phyloP scores from a whole-genome alignment of 2,797 vertebrate genomes.

The Eidolon dupreanum region DNA sequence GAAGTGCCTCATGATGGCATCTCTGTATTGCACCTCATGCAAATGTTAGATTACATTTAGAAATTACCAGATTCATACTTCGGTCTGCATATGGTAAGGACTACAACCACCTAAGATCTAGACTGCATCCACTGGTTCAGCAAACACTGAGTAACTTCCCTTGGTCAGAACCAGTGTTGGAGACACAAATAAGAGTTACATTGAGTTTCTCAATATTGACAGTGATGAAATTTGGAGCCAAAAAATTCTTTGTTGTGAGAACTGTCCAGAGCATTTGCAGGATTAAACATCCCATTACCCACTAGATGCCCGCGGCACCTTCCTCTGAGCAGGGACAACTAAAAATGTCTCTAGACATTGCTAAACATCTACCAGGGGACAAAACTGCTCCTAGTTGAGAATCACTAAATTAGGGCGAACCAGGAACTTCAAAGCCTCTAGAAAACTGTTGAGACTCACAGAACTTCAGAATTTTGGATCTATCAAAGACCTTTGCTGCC shows the following conservation, averaged over 20 bases:
- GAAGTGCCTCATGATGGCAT: not conserved
- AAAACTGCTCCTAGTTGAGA: not conserved
- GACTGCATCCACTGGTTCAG: not conserved
- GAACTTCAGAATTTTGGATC: not conserved
- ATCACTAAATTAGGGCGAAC: not conserved
- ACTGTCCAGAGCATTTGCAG: not conserved
- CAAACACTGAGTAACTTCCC: not conserved
- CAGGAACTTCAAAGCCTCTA: not conserved
- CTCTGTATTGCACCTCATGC: not conserved
- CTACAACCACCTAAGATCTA: not conserved
- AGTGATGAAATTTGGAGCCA: not conserved
- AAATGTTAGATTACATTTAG: not conserved
- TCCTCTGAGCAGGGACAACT: not conserved
- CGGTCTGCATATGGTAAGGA: not conserved
- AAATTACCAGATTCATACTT: not conserved
- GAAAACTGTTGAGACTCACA: not conserved
- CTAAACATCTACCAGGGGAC: constrained; percentile 47
- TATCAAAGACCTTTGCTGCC: not conserved
- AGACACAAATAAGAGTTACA: not conserved
- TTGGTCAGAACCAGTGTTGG: not conserved
- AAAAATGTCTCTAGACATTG: not conserved
- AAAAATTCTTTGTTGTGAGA: not conserved
- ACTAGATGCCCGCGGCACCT: not conserved
- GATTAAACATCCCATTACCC: not conserved
- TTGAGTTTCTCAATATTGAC: not conserved